Conservation (phyloP, 2,888 invertebrate genomes). For the Parnassius orleans region DNA sequence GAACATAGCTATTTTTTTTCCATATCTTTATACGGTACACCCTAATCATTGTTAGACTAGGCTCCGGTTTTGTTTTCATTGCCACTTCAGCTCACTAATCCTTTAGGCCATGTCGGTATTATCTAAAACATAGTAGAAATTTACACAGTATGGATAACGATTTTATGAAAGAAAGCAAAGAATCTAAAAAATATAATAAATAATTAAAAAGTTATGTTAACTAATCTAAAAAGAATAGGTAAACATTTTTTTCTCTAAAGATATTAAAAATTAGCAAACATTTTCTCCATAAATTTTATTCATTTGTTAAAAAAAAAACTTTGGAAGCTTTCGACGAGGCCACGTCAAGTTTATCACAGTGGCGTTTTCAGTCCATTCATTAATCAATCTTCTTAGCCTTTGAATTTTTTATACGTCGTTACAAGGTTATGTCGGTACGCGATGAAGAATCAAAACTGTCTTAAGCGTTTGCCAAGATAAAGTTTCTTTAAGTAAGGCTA, state of each 20-base stretch:
- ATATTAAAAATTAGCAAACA: constrained; percentile 13
- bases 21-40: no score
- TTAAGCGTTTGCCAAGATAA: constrained; percentile 13
- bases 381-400: constrained; percentile 23
- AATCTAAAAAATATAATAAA: no score
- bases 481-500: constrained; percentile 7
- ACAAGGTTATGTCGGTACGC: constrained; percentile 14
- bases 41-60: no score
- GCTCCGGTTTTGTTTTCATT: no score
- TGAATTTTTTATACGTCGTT: constrained; percentile 24
- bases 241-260: not conserved
- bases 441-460: constrained; percentile 25
- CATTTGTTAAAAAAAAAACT: constrained; percentile 24
- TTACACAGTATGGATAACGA: no score
- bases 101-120: no score
- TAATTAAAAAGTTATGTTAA: no score
- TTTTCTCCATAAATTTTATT: constrained; percentile 18
- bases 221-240: no score
- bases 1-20: no score
- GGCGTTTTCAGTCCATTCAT: constrained; percentile 21
- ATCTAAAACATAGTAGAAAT: no score
- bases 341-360: constrained; percentile 23
- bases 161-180: no score
- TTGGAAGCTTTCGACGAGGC: constrained; percentile 15
- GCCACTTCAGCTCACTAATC: no score